A percentile compares a stretch with the other conserved stretches of the same genome.
Evolutionary conservation across 2,113 vertebrate genomes (phyloP).

Genomic region (Mesembrinibis cayennensis): DNA sequence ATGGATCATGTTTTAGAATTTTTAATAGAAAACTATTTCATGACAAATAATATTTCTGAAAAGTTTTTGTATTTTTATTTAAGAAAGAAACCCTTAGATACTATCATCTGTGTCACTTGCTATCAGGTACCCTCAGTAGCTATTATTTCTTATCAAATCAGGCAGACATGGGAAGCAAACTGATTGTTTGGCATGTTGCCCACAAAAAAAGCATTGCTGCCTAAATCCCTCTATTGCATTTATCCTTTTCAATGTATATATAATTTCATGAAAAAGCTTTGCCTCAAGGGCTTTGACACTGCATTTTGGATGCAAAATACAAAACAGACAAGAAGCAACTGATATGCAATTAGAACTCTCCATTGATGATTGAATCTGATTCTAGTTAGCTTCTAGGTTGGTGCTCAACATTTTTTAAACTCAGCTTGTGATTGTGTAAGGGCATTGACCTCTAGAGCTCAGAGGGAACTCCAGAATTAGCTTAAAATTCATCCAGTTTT

Average conservation of each 20-base stretch:
- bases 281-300: background rate
- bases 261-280: slow-evolving; percentile 15
- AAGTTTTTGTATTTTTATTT: background rate
- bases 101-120: background rate
- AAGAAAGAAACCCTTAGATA: background rate
- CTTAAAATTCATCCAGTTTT: background rate
- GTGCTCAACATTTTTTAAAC: background rate
- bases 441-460: background rate
- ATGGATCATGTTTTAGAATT: background rate
- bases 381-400: background rate
- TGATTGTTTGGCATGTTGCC: slow-evolving; percentile 26
- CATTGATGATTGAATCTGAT: background rate
- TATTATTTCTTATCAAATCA: slow-evolving; percentile 42
- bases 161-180: slow-evolving; percentile 30
- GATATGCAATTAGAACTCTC: background rate
- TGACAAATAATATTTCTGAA: background rate
- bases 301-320: background rate
- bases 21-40: background rate
- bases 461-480: background rate
- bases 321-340: background rate
- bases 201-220: slow-evolving; percentile 13
- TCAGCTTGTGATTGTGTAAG: background rate
- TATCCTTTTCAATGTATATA: slow-evolving; percentile 13
- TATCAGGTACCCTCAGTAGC: background rate
- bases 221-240: slow-evolving; percentile 3